Conservation (phyloP, 2,797 vertebrate genomes). For the Microctenopoma steveboyesi region DNA sequence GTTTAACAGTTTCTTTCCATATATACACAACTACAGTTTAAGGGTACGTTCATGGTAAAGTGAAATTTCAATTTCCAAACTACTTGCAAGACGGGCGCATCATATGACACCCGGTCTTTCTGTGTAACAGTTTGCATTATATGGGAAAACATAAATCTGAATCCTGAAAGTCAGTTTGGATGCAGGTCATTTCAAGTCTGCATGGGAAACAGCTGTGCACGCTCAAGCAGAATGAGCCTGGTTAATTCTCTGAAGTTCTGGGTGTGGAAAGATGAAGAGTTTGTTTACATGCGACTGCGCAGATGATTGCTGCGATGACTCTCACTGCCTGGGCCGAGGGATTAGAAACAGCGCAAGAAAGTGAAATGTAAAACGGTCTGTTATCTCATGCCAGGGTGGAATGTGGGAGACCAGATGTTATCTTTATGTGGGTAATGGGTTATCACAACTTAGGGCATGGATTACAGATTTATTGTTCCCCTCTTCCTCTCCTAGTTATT, state of each 20-base stretch:
- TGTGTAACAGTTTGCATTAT: constrained; percentile 27
- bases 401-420: constrained; percentile 72
- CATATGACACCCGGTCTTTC: constrained; percentile 28
- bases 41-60: neutral
- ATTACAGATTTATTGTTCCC: constrained; percentile 69
- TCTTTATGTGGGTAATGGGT: constrained; percentile 76
- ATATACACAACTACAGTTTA: neutral
- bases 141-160: constrained; percentile 21
- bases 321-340: constrained; percentile 48
- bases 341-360: constrained; percentile 68
- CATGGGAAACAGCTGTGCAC: constrained; percentile 56
- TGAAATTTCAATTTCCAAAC: constrained; percentile 24
- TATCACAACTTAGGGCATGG: constrained; percentile 69
- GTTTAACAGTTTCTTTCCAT: neutral
- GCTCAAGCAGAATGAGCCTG: constrained; percentile 46
- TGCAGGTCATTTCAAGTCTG: constrained; percentile 48
- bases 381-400: constrained; percentile 62
- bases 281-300: constrained; percentile 58
- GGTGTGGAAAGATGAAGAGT: constrained; percentile 64
- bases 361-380: constrained; percentile 71
- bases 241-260: constrained; percentile 66
- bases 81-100: constrained; percentile 12
- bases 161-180: constrained; percentile 39
- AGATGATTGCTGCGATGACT: constrained; percentile 52
- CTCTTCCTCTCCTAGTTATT: constrained; percentile 61